A percentile compares a stretch with the other conserved stretches of the same genome.
phyloP scores from a whole-genome alignment of 2,113 vertebrate species.

The Monopterus albus region DNA sequence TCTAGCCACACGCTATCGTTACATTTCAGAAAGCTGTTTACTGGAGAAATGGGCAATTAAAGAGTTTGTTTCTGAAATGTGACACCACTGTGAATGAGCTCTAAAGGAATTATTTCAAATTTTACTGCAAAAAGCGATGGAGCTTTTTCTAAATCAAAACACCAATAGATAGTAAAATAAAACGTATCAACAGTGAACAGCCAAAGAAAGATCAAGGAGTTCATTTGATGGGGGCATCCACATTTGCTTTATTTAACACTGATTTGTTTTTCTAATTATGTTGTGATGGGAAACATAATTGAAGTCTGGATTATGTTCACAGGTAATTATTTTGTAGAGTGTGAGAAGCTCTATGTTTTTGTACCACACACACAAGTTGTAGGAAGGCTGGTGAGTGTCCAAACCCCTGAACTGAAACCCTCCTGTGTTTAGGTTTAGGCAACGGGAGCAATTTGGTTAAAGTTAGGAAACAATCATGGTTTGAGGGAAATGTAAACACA shows the following conservation, averaged over 20 bases:
- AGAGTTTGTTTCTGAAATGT: constrained; percentile 7
- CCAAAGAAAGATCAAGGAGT: no score
- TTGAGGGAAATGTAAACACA: neutral
- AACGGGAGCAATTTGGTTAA: neutral
- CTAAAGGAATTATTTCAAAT: neutral
- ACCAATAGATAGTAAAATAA: neutral
- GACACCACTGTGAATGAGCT: neutral
- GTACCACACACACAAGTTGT: neutral
- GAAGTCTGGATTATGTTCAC: neutral
- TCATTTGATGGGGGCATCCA: no score
- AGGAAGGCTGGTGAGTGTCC: no score
- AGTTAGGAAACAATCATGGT: neutral
- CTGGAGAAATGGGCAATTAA: neutral
- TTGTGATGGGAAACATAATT: neutral
- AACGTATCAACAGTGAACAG: no score
- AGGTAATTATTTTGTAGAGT: no score
- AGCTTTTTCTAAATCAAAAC: neutral
- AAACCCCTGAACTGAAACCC: neutral
- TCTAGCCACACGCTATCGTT: constrained; percentile 18
- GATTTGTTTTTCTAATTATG: neutral
- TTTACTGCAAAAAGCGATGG: neutral
- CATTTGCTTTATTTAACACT: no score
- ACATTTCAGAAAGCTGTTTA: constrained; percentile 21
- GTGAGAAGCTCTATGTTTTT: no score
- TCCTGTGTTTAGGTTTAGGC: neutral